Evolutionary conservation across 2,113 vertebrate genomes (phyloP).

Genomic region (Xiphias gladius): DNA sequence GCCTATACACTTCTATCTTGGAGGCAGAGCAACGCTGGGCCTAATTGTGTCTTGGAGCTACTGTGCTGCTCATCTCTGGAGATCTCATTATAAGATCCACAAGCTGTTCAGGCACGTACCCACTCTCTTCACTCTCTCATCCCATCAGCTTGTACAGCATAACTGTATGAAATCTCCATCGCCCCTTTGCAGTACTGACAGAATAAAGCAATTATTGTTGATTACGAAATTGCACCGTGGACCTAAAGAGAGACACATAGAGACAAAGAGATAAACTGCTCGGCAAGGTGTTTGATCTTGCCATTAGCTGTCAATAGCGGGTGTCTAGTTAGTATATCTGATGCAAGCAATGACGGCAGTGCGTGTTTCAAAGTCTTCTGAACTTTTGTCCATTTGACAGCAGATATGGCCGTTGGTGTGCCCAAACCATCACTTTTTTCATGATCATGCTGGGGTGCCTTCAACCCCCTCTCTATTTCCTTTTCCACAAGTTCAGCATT

Average conservation of each 20-base stretch:
- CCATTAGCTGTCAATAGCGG: slow-evolving; percentile 37
- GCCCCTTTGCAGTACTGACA: slow-evolving; percentile 61
- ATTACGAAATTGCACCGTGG: slow-evolving; percentile 68
- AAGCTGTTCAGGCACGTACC: slow-evolving; percentile 77
- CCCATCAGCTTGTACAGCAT: slow-evolving; percentile 67
- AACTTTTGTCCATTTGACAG: slow-evolving; percentile 51
- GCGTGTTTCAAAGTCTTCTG: slow-evolving; percentile 41
- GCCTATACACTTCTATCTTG: slow-evolving; percentile 55
- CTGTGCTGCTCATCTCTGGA: slow-evolving; percentile 78
- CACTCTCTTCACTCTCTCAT: slow-evolving; percentile 64
- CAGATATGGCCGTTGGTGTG: slow-evolving; percentile 13
- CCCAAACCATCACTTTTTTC: slow-evolving; percentile 11
- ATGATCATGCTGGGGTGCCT: background rate
- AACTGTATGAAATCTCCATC: slow-evolving; percentile 60
- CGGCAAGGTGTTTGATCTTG: slow-evolving; percentile 46
- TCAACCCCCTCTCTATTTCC: background rate
- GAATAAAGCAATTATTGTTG: slow-evolving; percentile 74
- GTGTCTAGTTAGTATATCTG: slow-evolving; percentile 11
- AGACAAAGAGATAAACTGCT: slow-evolving; percentile 62
- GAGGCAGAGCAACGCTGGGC: slow-evolving; percentile 65
- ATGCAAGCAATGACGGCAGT: background rate
- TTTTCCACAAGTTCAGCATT: background rate
- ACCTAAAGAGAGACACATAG: slow-evolving; percentile 50
- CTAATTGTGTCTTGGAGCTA: slow-evolving; percentile 84
- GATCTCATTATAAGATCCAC: slow-evolving; percentile 85